phyloP scores from a whole-genome alignment of 2,797 vertebrate genomes.

The Anomalospiza imberbis region DNA sequence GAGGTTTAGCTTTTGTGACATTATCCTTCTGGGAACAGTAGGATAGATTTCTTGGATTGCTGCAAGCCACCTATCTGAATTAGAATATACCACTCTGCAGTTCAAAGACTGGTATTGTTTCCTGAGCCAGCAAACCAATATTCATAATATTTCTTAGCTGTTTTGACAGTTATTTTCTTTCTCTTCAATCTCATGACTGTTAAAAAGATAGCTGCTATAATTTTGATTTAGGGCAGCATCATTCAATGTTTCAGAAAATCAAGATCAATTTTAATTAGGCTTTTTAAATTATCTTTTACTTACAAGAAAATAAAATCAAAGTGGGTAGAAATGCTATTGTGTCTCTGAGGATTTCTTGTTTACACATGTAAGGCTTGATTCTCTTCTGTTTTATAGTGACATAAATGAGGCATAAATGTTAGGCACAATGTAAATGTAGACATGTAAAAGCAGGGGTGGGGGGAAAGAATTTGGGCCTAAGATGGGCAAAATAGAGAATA shows the following conservation, averaged over 20 bases:
- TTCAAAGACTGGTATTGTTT: not conserved
- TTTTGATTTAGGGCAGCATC: not conserved
- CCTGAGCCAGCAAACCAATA: not conserved
- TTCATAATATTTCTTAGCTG: not conserved
- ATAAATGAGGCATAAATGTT: not conserved
- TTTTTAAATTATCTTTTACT: not conserved
- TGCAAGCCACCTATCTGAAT: not conserved
- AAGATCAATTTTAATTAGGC: slow-evolving; percentile 6
- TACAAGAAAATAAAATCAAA: not conserved
- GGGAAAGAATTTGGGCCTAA: not conserved
- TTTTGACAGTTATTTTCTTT: not conserved
- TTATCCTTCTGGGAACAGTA: not conserved
- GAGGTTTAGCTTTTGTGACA: not conserved
- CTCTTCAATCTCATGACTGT: not conserved
- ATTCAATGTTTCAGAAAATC: slow-evolving; percentile 8
- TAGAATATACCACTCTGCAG: not conserved
- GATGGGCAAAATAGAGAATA: not conserved
- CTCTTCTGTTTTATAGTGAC: not conserved
- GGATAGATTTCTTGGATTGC: not conserved
- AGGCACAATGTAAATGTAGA: not conserved
- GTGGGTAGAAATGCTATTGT: not conserved
- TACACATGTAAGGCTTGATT: not conserved
- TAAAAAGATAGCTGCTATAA: not conserved
- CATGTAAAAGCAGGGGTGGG: not conserved
- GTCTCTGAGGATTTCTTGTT: not conserved